These are phyloP conservation scores for Rhinogobius similis DNA, from an alignment of 2,113 vertebrate species.

Conservation along the genomic window DNA sequence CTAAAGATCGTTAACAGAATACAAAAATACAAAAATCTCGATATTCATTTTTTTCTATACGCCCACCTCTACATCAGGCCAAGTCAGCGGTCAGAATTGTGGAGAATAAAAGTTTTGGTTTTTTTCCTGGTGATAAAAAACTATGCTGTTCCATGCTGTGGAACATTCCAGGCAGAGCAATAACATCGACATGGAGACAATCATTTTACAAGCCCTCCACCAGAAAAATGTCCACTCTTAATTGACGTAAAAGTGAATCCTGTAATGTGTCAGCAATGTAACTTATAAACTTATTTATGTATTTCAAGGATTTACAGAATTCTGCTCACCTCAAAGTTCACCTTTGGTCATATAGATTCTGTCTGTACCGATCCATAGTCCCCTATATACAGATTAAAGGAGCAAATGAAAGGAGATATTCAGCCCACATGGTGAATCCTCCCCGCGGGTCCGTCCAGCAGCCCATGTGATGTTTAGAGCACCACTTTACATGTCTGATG, in stretches of 20 bases:
- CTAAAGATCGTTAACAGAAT: too few species aligned
- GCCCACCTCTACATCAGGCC: too few species aligned
- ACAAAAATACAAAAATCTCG: too few species aligned
- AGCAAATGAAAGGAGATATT: slow-evolving; percentile 43
- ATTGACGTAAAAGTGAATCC: not conserved
- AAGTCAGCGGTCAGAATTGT: too few species aligned
- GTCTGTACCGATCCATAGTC: not conserved
- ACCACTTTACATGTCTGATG: slow-evolving; percentile 54
- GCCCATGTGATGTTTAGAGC: slow-evolving; percentile 38
- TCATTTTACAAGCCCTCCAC: too few species aligned
- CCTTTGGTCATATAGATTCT: not conserved
- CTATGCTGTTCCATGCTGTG: too few species aligned
- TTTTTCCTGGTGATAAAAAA: too few species aligned
- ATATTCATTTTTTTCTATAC: too few species aligned
- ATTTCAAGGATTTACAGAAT: not conserved
- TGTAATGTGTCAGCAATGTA: not conserved
- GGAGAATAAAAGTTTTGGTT: too few species aligned
- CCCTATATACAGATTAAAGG: slow-evolving; percentile 34
- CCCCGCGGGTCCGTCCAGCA: slow-evolving; percentile 45
- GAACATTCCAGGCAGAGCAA: too few species aligned
- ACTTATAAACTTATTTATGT: not conserved
- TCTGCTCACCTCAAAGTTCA: not conserved
- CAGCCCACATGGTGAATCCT: slow-evolving; percentile 41
- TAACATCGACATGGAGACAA: too few species aligned
- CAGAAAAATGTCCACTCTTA: too few species aligned